These are phyloP conservation scores for Cyprinodon tularosa DNA, from an alignment of 2,113 vertebrate genomes.

Conservation along the genomic window DNA sequence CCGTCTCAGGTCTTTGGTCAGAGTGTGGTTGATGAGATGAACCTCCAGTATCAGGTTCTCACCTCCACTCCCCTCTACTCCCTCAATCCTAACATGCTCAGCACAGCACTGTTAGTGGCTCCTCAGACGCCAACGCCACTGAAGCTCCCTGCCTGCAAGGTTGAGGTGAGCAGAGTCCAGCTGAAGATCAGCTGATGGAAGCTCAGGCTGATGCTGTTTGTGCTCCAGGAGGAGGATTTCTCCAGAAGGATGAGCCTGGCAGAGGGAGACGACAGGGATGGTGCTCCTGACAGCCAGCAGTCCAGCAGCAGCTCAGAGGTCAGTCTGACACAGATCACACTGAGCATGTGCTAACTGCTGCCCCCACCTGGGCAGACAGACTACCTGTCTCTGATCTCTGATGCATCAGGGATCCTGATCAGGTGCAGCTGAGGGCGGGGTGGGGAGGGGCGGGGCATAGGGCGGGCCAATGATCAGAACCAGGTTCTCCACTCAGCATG, in stretches of 20 bases:
- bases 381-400: too few relatives aligned
- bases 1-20: conserved; percentile 74
- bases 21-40: conserved; percentile 84
- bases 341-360: too few relatives aligned
- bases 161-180: conserved; percentile 78
- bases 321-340: neutral
- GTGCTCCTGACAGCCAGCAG: neutral
- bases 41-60: conserved; percentile 85
- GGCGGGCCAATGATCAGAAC: too few relatives aligned
- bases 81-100: conserved; percentile 83
- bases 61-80: conserved; percentile 91
- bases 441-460: too few relatives aligned
- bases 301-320: conserved; percentile 44
- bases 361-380: too few relatives aligned
- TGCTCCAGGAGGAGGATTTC: conserved; percentile 8
- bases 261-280: neutral
- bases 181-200: neutral
- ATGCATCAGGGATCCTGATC: too few relatives aligned
- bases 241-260: neutral
- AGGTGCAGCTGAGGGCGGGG: too few relatives aligned
- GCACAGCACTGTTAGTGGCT: conserved; percentile 73
- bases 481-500: too few relatives aligned
- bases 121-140: conserved; percentile 92
- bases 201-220: neutral
- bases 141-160: conserved; percentile 87